Conservation (phyloP, 2,888 invertebrate species). For the Leptopterna dolabrata region DNA sequence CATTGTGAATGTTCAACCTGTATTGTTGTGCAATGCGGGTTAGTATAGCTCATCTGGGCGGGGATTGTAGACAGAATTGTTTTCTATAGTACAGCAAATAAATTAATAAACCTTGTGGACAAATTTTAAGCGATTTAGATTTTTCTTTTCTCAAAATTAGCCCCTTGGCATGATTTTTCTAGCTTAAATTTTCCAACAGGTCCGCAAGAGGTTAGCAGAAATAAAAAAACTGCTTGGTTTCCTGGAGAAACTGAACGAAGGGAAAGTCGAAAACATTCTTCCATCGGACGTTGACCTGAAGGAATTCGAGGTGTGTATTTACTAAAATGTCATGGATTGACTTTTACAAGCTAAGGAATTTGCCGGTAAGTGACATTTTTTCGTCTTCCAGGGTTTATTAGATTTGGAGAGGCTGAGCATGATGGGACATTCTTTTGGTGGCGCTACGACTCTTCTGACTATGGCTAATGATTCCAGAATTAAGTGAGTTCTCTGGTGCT, state of each 20-base stretch:
- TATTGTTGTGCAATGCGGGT: too few relatives aligned
- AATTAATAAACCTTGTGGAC: too few relatives aligned
- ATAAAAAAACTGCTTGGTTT: conserved; percentile 69
- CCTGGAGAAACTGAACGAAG: conserved; percentile 69
- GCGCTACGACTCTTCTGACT: conserved; percentile 72
- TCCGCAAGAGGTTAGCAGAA: conserved; percentile 70
- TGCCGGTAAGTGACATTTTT: too few relatives aligned
- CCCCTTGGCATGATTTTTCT: too few relatives aligned
- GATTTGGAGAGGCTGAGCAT: conserved; percentile 69
- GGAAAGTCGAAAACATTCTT: conserved; percentile 64
- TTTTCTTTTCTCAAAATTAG: too few relatives aligned
- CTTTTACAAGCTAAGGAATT: too few relatives aligned
- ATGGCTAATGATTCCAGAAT: conserved; percentile 70
- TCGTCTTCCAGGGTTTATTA: conserved; percentile 67
- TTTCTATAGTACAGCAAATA: too few relatives aligned
- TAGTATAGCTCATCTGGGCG: too few relatives aligned
- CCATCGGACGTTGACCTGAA: conserved; percentile 65
- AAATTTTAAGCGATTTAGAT: too few relatives aligned
- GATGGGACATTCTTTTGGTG: conserved; percentile 77
- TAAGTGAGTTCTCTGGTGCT: conserved; percentile 67
- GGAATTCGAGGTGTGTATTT: conserved; percentile 66
- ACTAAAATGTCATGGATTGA: too few relatives aligned
- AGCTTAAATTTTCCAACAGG: conserved; percentile 66
- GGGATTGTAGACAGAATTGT: too few relatives aligned
- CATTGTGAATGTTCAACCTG: too few relatives aligned